Conservation (phyloP, 2,113 vertebrate genomes). For the Sylvilagus bachmani region DNA sequence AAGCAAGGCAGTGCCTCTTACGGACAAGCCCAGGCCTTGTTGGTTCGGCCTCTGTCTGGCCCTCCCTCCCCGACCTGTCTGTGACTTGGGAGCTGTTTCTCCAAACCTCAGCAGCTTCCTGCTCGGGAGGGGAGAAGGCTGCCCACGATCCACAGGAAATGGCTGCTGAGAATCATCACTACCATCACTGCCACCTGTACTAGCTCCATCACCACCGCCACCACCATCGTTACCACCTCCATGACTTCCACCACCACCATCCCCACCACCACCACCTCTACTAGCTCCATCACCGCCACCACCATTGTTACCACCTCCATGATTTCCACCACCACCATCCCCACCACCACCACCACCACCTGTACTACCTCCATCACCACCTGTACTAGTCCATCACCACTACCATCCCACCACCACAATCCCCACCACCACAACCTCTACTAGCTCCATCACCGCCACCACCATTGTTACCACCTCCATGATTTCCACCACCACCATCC, state of each 20-base stretch:
- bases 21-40: neutral
- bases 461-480: neutral
- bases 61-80: neutral
- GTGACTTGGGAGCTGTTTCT: neutral
- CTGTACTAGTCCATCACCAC: no score
- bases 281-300: neutral
- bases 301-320: neutral
- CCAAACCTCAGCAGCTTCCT: neutral
- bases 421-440: rapidly evolving
- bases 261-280: neutral
- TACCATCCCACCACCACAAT: neutral
- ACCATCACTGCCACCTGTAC: rapidly evolving
- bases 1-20: neutral
- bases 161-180: neutral
- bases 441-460: rapidly evolving
- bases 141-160: neutral
- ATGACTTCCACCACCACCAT: neutral
- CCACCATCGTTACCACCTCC: rapidly evolving
- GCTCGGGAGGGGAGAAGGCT: neutral
- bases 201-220: neutral
- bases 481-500: neutral
- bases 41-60: neutral
- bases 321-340: neutral
- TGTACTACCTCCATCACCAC: rapidly evolving
- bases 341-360: neutral